phyloP scores from a whole-genome alignment of 2,797 vertebrate genomes.

The Ceyx erithaca region DNA sequence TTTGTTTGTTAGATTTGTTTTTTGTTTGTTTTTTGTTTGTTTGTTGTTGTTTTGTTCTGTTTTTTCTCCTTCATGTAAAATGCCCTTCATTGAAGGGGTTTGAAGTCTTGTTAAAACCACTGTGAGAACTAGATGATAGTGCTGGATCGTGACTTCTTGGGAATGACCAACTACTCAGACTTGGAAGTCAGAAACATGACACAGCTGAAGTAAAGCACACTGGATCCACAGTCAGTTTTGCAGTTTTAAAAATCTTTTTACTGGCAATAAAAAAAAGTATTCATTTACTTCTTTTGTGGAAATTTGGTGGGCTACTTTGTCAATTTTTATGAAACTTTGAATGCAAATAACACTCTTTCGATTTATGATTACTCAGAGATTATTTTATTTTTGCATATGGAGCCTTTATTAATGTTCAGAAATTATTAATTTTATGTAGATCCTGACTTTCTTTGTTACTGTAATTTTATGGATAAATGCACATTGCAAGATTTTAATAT shows the following conservation, averaged over 20 bases:
- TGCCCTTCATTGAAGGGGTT: neutral
- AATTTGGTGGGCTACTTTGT: neutral
- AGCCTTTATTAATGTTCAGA: neutral
- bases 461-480: neutral
- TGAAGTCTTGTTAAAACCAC: neutral
- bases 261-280: neutral
- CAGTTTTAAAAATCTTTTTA: neutral
- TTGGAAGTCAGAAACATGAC: neutral
- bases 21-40: no score
- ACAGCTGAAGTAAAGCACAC: neutral
- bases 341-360: neutral
- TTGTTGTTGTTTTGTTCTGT: neutral
- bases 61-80: neutral
- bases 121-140: neutral
- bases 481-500: neutral
- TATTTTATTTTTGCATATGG: neutral
- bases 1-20: no score
- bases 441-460: neutral
- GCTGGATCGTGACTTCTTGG: neutral
- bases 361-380: neutral
- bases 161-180: neutral
- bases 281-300: neutral
- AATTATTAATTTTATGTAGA: neutral
- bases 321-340: neutral
- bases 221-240: neutral